A percentile compares a stretch with the other conserved stretches of the same genome.
Evolutionary conservation across 2,888 invertebrate species (phyloP).

Genomic region (Mimas tiliae): DNA sequence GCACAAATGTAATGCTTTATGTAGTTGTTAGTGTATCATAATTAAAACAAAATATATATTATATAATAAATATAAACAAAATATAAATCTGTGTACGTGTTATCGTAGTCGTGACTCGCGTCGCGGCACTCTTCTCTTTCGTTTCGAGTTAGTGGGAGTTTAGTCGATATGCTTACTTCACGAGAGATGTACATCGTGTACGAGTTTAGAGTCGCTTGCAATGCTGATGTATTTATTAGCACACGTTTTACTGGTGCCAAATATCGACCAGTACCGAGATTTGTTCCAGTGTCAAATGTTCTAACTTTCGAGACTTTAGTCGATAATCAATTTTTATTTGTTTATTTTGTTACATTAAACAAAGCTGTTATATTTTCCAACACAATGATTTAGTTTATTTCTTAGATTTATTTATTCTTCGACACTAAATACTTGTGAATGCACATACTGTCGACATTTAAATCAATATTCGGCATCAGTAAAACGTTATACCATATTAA

Average conservation of each 20-base stretch:
- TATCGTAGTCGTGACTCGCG: conserved; percentile 29
- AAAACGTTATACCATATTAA: neutral
- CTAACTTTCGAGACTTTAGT: too few species aligned
- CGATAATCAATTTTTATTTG: too few species aligned
- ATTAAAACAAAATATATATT: conserved; percentile 43
- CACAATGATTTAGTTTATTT: too few species aligned
- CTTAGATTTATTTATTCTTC: too few species aligned
- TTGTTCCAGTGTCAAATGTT: too few species aligned
- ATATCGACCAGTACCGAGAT: neutral
- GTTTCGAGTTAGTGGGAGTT: neutral
- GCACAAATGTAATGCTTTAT: conserved; percentile 79
- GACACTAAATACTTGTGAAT: too few species aligned
- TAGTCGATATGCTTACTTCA: neutral
- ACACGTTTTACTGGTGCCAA: neutral
- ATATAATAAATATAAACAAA: conserved; percentile 41
- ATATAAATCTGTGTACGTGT: conserved; percentile 64
- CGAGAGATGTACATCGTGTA: neutral
- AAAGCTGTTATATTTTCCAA: too few species aligned
- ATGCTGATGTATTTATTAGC: neutral
- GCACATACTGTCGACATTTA: too few species aligned
- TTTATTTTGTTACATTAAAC: too few species aligned
- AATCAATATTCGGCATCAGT: neutral
- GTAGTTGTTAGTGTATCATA: conserved; percentile 73
- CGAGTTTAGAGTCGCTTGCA: neutral
- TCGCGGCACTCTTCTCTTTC: neutral